phyloP scores from a whole-genome alignment of 1,140 invertebrate genomes.

The Ditylenchus dipsaci region DNA sequence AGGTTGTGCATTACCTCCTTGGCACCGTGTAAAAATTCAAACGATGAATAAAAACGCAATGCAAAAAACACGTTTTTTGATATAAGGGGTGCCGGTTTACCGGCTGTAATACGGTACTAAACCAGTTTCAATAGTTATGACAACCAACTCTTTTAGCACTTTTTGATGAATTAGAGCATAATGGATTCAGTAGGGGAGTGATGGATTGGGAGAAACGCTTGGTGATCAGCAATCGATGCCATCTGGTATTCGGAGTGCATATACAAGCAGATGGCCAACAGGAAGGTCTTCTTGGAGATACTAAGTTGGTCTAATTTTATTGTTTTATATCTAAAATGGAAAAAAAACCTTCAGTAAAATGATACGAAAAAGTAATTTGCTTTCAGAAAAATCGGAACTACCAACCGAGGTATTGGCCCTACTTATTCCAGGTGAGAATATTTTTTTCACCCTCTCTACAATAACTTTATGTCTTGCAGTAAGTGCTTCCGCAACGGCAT shows the following conservation, averaged over 20 bases:
- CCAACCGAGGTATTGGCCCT: conserved; percentile 83
- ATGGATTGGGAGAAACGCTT: conserved; percentile 77
- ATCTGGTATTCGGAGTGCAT: conserved; percentile 68
- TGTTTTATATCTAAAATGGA: neutral
- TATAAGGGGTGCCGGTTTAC: no score
- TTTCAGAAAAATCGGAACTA: conserved; percentile 80
- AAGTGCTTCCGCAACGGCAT: conserved; percentile 87
- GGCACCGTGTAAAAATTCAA: no score
- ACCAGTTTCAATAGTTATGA: no score
- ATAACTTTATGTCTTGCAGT: conserved; percentile 60
- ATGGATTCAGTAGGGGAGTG: conserved; percentile 68
- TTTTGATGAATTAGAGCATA: conserved; percentile 88
- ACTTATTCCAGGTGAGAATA: conserved; percentile 63
- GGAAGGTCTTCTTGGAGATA: conserved; percentile 71
- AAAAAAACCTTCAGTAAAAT: no score
- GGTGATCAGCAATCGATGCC: conserved; percentile 88
- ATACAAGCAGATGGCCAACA: conserved; percentile 86
- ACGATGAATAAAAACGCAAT: no score
- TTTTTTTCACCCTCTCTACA: no score
- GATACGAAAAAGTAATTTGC: no score
- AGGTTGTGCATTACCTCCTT: no score
- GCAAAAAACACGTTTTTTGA: no score
- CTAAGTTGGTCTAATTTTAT: conserved; percentile 65
- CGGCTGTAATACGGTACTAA: no score
- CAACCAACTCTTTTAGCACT: conserved; percentile 68